Evolutionary conservation across 64 coral and sea anemone genomes (phyloP).

Genomic region (Pocillopora damicornis): DNA sequence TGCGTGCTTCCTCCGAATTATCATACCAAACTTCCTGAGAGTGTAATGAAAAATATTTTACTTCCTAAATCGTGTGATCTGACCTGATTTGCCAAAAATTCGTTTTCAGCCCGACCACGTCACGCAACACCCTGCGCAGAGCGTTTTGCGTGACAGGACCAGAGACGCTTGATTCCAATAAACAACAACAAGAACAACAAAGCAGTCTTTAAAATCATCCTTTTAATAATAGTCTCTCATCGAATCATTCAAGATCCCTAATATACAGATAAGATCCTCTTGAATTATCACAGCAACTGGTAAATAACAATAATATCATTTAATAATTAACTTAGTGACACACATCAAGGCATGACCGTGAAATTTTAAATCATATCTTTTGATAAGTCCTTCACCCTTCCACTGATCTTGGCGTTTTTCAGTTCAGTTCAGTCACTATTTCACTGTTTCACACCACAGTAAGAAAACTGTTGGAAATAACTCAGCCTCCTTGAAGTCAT

Average conservation of each 20-base stretch:
- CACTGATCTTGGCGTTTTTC: not conserved
- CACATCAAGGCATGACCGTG: not conserved
- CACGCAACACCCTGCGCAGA: no score
- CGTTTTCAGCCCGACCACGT: no score
- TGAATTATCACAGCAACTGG: constrained; percentile 5
- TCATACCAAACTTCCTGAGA: no score
- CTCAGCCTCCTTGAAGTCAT: not conserved
- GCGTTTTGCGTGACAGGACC: not conserved
- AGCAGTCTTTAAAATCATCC: constrained; percentile 45
- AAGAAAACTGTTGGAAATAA: not conserved
- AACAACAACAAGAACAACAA: constrained; percentile 18
- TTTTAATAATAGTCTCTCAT: constrained; percentile 40
- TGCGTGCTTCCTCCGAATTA: no score
- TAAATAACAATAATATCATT: constrained; percentile 26
- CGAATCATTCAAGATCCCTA: constrained; percentile 39
- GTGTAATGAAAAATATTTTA: no score
- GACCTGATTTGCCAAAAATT: no score
- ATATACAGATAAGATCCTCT: constrained; percentile 41
- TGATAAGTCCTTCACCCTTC: not conserved
- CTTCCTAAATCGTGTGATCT: no score
- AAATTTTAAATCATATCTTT: not conserved
- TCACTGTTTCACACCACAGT: not conserved
- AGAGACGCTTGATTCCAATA: not conserved
- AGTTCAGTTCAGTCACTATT: not conserved
- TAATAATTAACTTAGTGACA: not conserved